A percentile compares a stretch with the other conserved stretches of the same genome.
phyloP scores from a whole-genome alignment of 2,888 invertebrate genomes.

The Odiellus spinosus region DNA sequence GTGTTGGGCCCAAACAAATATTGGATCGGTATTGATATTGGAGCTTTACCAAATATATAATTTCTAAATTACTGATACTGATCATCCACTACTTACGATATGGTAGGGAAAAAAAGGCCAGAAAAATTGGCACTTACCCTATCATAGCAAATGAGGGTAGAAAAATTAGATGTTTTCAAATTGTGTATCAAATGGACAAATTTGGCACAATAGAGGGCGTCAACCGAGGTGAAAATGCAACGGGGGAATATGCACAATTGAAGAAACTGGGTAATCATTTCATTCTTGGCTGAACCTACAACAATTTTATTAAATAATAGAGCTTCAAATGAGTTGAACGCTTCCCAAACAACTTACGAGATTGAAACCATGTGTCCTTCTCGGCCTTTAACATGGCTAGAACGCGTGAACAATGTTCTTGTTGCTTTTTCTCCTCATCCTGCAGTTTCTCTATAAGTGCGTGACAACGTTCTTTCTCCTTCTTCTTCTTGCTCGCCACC shows the following conservation, averaged over 20 bases:
- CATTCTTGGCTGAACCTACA: conserved; percentile 79
- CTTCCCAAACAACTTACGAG: conserved; percentile 33
- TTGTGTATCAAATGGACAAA: conserved; percentile 92
- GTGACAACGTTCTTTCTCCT: conserved; percentile 79
- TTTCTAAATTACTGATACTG: no score
- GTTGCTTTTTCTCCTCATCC: conserved; percentile 84
- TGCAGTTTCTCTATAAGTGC: conserved; percentile 77
- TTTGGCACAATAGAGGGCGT: conserved; percentile 92
- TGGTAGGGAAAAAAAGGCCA: no score
- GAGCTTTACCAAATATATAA: no score
- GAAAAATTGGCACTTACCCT: conserved; percentile 45
- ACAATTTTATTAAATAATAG: conserved; percentile 29
- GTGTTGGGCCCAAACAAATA: no score
- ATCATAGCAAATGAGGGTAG: conserved; percentile 91
- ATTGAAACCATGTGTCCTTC: conserved; percentile 46
- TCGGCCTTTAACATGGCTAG: conserved; percentile 40
- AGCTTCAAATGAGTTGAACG: neutral
- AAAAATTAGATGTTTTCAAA: conserved; percentile 88
- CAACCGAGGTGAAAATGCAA: conserved; percentile 86
- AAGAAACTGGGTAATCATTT: conserved; percentile 87
- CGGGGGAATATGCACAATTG: conserved; percentile 93
- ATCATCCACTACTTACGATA: no score
- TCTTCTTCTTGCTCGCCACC: conserved; percentile 69
- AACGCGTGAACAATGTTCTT: conserved; percentile 83
- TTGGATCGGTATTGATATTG: no score